Evolutionary conservation across 1,140 invertebrate genomes (phyloP).

Genomic region (Calephelis nemesis): DNA sequence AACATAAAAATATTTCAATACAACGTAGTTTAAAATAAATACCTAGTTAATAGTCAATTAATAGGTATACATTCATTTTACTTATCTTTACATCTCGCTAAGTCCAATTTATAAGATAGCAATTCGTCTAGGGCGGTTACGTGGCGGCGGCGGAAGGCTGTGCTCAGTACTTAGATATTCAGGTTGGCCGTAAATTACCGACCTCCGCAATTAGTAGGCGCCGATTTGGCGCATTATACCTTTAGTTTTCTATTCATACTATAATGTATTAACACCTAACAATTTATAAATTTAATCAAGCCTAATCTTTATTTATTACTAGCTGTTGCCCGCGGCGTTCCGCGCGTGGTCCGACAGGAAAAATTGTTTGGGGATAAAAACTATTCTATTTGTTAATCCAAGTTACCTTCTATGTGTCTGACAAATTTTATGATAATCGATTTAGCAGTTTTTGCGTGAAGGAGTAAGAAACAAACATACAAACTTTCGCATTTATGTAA

Average conservation of each 20-base stretch:
- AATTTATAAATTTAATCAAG: background rate
- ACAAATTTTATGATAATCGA: too few species aligned
- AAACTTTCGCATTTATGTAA: too few species aligned
- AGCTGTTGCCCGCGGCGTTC: too few species aligned
- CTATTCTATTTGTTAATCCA: too few species aligned
- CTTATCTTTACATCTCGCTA: slow-evolving; percentile 37
- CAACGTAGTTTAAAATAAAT: slow-evolving; percentile 15
- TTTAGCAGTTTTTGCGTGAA: too few species aligned
- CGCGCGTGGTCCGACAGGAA: too few species aligned
- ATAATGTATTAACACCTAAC: background rate
- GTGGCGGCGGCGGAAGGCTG: slow-evolving; percentile 44
- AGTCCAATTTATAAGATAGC: slow-evolving; percentile 46
- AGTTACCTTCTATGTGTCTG: too few species aligned
- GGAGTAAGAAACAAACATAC: too few species aligned
- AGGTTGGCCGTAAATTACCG: slow-evolving; percentile 68
- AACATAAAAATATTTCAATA: slow-evolving; percentile 11
- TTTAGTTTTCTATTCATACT: slow-evolving; percentile 22
- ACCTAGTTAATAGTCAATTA: slow-evolving; percentile 14
- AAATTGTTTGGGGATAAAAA: too few species aligned
- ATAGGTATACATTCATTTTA: slow-evolving; percentile 23
- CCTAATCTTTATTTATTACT: too few species aligned
- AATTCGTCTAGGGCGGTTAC: slow-evolving; percentile 56
- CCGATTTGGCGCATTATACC: slow-evolving; percentile 68
- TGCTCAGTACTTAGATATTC: slow-evolving; percentile 51
- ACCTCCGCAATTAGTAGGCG: slow-evolving; percentile 74